These are phyloP conservation scores for Tenthredo mesomela DNA, from an alignment of 2,888 invertebrate species.

Conservation along the genomic window DNA sequence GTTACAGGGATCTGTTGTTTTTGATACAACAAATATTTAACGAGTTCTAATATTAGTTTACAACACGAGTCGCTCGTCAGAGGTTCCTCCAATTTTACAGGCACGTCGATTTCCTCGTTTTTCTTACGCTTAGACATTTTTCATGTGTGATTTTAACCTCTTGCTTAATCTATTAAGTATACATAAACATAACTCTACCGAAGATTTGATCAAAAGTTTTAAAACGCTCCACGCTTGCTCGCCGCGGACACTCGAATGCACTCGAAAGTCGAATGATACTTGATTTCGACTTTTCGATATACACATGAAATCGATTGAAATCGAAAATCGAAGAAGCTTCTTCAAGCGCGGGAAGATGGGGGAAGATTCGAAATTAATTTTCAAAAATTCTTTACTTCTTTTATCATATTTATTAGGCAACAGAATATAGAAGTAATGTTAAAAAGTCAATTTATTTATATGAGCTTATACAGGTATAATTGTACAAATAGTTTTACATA, in stretches of 20 bases:
- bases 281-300: too few species aligned
- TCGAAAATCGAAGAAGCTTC: too few species aligned
- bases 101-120: slow-evolving; percentile 65
- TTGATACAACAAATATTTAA: slow-evolving; percentile 77
- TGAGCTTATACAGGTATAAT: neutral
- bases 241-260: too few species aligned
- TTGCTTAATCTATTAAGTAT: neutral
- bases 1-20: slow-evolving; percentile 77
- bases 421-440: too few species aligned
- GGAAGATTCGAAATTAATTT: too few species aligned
- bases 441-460: neutral
- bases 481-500: neutral
- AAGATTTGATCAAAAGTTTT: neutral
- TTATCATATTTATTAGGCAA: too few species aligned
- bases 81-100: slow-evolving; percentile 72
- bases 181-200: neutral
- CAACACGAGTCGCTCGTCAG: slow-evolving; percentile 75
- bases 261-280: neutral
- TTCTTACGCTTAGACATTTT: slow-evolving; percentile 64
- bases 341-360: too few species aligned
- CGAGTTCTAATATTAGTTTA: slow-evolving; percentile 73
- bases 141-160: neutral
- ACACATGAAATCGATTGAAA: too few species aligned
- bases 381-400: too few species aligned
- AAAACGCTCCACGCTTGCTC: too few species aligned